Percentiles rank a stretch among this genome's conserved stretches.
Evolutionary conservation across 2,888 invertebrate genomes (phyloP).

Genomic region (Nephrotoma flavescens): DNA sequence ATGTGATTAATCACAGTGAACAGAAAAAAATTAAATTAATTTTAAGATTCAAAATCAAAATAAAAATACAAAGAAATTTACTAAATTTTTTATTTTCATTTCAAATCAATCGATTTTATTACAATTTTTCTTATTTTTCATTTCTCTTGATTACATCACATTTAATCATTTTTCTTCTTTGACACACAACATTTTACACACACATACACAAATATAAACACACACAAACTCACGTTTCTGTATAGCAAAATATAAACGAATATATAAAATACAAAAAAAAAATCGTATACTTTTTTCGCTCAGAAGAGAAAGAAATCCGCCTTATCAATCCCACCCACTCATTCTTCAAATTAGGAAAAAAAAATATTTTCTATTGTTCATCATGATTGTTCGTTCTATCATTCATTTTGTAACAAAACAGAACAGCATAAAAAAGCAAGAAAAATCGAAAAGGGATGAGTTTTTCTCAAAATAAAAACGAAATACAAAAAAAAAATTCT

Average conservation of each 20-base stretch:
- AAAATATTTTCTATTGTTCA: constrained; percentile 1
- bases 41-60: background rate
- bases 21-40: background rate
- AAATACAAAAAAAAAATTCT: background rate
- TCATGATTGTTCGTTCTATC: constrained; percentile 4
- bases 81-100: background rate
- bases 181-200: background rate
- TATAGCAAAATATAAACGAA: background rate
- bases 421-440: background rate
- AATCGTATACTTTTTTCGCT: background rate
- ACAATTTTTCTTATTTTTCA: constrained; percentile 5
- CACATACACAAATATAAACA: background rate
- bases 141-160: constrained; percentile 2
- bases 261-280: background rate
- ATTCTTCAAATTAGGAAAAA: constrained; percentile 1
- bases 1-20: background rate
- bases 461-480: constrained; percentile 1
- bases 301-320: background rate
- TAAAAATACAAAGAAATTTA: background rate
- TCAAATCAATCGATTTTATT: constrained; percentile 6
- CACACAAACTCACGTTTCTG: background rate
- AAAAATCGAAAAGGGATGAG: constrained; percentile 4
- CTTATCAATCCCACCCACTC: constrained; percentile 1
- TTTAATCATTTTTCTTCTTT: constrained; percentile 1
- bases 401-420: constrained; percentile 3